phyloP scores from a whole-genome alignment of 2,113 vertebrate species.

The Gobiocypris rarus region DNA sequence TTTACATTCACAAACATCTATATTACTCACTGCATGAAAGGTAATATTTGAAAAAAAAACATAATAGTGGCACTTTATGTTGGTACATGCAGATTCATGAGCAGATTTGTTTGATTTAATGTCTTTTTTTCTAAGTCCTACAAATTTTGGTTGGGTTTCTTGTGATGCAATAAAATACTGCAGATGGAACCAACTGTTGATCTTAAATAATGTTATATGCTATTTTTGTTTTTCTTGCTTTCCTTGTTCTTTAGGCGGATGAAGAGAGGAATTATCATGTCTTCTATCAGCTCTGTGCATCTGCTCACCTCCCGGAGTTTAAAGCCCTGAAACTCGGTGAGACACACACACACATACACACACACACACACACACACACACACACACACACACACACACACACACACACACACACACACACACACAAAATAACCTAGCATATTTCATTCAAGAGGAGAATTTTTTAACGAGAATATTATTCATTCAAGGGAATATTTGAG shows the following conservation, averaged over 20 bases:
- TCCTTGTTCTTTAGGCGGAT: constrained; percentile 83
- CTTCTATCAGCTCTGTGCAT: constrained; percentile 98
- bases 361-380: not conserved
- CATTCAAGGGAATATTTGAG: no score
- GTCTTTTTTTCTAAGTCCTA: not conserved
- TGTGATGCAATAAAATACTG: not conserved
- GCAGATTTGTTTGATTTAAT: not conserved
- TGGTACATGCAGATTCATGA: not conserved
- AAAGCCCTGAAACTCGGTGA: constrained; percentile 89
- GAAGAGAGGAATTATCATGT: constrained; percentile 98
- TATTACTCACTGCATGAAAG: no score
- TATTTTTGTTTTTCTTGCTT: constrained; percentile 20
- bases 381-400: constrained; percentile 24
- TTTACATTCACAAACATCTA: no score
- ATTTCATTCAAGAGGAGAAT: no score
- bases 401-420: not conserved
- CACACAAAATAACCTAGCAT: no score
- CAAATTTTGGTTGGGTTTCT: not conserved
- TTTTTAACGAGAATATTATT: no score
- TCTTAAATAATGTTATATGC: not conserved
- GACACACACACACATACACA: constrained; percentile 13
- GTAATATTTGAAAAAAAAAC: no score
- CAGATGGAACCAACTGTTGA: not conserved
- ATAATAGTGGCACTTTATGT: not conserved
- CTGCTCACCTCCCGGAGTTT: constrained; percentile 88